A percentile compares a stretch with the other conserved stretches of the same genome.
Conservation (phyloP, 2,797 vertebrate species). For the Sebastolobus altivelis region DNA sequence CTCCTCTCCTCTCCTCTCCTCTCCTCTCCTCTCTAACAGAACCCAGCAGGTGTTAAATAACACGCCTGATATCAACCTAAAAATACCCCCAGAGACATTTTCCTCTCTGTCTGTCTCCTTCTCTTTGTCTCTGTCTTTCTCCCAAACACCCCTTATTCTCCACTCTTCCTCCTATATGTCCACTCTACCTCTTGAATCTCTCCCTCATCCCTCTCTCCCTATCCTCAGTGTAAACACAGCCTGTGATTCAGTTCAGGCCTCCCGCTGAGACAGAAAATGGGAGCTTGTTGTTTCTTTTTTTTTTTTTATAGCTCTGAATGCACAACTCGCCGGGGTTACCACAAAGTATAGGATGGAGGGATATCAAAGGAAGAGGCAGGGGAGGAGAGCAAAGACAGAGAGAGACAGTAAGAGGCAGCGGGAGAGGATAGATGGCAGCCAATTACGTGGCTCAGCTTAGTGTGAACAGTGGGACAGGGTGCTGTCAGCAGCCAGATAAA, state of each 20-base stretch:
- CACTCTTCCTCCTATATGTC: background rate
- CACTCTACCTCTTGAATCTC: background rate
- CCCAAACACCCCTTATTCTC: background rate
- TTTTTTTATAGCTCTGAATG: constrained; percentile 10
- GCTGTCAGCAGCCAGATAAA: constrained; percentile 62
- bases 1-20: background rate
- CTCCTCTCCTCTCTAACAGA: background rate
- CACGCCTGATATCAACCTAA: constrained; percentile 24
- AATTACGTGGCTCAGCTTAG: constrained; percentile 70
- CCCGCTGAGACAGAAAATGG: constrained; percentile 57
- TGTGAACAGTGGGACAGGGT: constrained; percentile 70
- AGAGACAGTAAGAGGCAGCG: background rate
- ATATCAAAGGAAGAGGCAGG: constrained; percentile 12
- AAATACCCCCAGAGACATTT: constrained; percentile 40
- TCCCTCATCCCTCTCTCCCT: background rate
- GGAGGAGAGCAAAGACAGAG: constrained; percentile 3
- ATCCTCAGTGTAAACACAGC: constrained; percentile 39
- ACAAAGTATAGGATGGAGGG: constrained; percentile 15
- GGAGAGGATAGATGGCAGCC: constrained; percentile 61
- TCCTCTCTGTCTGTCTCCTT: constrained; percentile 20
- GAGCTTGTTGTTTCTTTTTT: constrained; percentile 4
- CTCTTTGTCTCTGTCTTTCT: constrained; percentile 6
- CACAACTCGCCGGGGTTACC: constrained; percentile 13
- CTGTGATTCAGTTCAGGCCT: constrained; percentile 33
- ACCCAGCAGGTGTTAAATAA: constrained; percentile 52